These are phyloP conservation scores for Ispidina lecontei DNA, from an alignment of 2,797 vertebrate species.

Conservation along the genomic window DNA sequence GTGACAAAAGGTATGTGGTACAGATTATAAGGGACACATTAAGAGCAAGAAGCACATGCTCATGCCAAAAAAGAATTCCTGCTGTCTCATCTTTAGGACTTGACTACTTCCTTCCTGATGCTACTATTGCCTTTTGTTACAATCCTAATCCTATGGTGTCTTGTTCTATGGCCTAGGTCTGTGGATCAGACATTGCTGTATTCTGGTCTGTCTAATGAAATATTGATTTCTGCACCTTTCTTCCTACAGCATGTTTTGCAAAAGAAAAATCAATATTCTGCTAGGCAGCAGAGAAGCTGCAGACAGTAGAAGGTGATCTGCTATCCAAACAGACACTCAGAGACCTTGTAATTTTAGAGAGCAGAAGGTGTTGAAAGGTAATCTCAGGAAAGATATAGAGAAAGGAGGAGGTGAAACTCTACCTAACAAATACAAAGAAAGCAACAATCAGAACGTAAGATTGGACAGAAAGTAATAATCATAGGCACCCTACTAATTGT, in stretches of 20 bases:
- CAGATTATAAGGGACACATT: not conserved
- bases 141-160: not conserved
- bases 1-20: not conserved
- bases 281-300: not conserved
- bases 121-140: not conserved
- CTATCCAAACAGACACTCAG: not conserved
- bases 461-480: not conserved
- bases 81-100: not conserved
- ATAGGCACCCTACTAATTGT: not conserved
- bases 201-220: slow-evolving; percentile 33
- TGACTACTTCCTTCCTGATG: not conserved
- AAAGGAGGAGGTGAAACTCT: not conserved
- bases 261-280: slow-evolving; percentile 60
- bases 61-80: not conserved
- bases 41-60: not conserved
- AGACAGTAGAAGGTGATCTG: not conserved
- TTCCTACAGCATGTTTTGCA: not conserved
- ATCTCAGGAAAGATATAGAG: not conserved
- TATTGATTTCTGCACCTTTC: slow-evolving; percentile 68
- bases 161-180: not conserved
- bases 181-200: not conserved
- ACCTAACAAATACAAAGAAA: not conserved
- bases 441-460: fast-evolving
- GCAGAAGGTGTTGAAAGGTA: not conserved
- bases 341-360: not conserved